Evolutionary conservation across 2,888 invertebrate species (phyloP).

Genomic region (Tetrapedia diversipes): DNA sequence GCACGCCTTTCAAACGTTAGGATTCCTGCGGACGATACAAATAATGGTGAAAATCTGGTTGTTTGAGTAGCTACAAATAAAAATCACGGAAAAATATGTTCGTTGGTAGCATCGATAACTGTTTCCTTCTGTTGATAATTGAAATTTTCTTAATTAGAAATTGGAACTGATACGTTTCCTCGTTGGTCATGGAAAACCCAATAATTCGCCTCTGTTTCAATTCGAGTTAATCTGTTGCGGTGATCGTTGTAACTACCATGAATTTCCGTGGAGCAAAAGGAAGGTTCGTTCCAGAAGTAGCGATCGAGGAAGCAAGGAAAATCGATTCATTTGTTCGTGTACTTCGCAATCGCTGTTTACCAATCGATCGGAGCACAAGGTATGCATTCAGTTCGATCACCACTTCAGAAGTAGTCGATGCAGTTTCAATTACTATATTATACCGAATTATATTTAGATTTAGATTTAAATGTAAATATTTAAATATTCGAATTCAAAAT

Average conservation of each 20-base stretch:
- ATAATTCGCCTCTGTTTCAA: not conserved
- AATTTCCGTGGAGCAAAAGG: conserved; percentile 24
- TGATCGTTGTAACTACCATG: conserved; percentile 43
- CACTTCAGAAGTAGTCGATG: not conserved
- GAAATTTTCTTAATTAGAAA: not conserved
- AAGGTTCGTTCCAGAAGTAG: not conserved
- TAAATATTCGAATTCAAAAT: no score
- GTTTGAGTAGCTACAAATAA: not conserved
- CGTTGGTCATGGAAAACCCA: not conserved
- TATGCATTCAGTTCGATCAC: conserved; percentile 51
- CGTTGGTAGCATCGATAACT: not conserved
- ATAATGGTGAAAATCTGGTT: not conserved
- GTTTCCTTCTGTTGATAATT: no score
- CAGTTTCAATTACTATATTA: no score
- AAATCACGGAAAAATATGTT: not conserved
- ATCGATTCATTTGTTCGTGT: conserved; percentile 34
- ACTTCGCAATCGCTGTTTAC: conserved; percentile 34
- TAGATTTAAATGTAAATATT: not conserved
- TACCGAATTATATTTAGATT: no score
- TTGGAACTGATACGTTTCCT: not conserved
- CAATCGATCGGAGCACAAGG: conserved; percentile 52
- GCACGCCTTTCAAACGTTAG: conserved; percentile 23
- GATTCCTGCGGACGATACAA: conserved; percentile 1
- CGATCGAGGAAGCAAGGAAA: conserved; percentile 3
- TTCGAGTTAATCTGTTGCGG: conserved; percentile 23